These are phyloP conservation scores for Brachyhypopomus occidentalis DNA, from an alignment of 2,113 vertebrate genomes.

Conservation along the genomic window DNA sequence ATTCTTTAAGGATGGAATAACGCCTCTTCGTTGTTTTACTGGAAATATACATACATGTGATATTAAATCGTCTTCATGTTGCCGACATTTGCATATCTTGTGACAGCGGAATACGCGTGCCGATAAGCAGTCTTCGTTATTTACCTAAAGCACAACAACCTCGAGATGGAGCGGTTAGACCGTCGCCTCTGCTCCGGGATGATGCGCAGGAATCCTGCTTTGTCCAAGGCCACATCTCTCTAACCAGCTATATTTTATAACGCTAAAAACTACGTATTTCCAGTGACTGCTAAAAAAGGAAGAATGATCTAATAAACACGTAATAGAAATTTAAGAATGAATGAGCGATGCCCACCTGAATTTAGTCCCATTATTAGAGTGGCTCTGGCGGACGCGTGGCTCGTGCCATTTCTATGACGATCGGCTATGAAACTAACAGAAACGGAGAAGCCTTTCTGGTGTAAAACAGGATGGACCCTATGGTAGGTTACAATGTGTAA, in stretches of 20 bases:
- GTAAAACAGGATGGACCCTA: background rate
- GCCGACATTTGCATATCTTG: too few relatives aligned
- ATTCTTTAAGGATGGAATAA: background rate
- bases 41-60: background rate
- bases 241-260: background rate
- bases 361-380: constrained; percentile 63
- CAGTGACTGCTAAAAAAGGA: background rate
- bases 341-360: constrained; percentile 61
- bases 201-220: constrained; percentile 57
- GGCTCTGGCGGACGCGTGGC: constrained; percentile 40
- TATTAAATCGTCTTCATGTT: background rate
- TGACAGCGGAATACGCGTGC: background rate
- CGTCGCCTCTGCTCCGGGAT: constrained; percentile 23
- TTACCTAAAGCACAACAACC: background rate
- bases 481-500: background rate
- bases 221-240: constrained; percentile 34
- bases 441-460: constrained; percentile 3
- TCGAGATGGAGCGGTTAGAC: constrained; percentile 8
- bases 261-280: background rate
- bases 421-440: constrained; percentile 5
- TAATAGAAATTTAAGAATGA: constrained; percentile 35
- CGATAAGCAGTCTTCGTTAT: background rate
- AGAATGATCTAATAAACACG: background rate
- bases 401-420: constrained; percentile 43
- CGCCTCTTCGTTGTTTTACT: background rate